Evolutionary conservation across 1,140 invertebrate genomes (phyloP), one percentile per base, ranked within the genome.

Genomic region (Trachelipus rathkii): DNA sequence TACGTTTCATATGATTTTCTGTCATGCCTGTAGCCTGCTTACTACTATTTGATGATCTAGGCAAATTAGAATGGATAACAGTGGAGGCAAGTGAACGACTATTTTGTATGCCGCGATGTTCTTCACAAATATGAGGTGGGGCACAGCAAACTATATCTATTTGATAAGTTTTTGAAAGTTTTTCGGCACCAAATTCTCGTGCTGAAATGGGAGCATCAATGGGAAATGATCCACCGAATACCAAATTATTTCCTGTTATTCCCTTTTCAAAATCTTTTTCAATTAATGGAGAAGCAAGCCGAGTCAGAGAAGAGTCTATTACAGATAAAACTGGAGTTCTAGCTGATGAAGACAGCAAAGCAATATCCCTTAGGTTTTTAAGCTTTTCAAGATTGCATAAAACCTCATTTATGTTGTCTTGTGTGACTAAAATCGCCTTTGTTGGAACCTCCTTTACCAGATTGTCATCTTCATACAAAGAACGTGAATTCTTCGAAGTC

Each of bases 221-320:
- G 33, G 83, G 84, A 76, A 89, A 94, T 8, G 92, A 94, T 45
- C 92, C 92, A 72, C 92, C 91, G 83, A 93, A 93, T 53, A 93
- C 87, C 0, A 92, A 84, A 24, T 60, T 60, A 60, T 60, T 60
- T 60, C 19, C 19, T 15, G 50, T 15, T 60, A 60, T 60, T 60
- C 50, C 50, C 19, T 60, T 60, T 19, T 60, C 50, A 19, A 60
- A 60, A 19, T 60, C 50, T 13, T 60, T 19, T 60, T 60, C 50
- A 4, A 60, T 8, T 19, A 19, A 60, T 15, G 50, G 50, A 60
- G 50, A 19, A 60, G 50, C 19, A 60, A 60, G 1, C 2, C 50
- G 50, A 60, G 11, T 60, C 50, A 60, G 4, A 60, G 11, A 13
- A 60, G 50, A 60, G 50, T 60, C 50, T 60, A 15, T 19, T 19